Base-by-base conservation (phyloP, 2,888 invertebrate species). In the Calameuta idolon region DNA sequence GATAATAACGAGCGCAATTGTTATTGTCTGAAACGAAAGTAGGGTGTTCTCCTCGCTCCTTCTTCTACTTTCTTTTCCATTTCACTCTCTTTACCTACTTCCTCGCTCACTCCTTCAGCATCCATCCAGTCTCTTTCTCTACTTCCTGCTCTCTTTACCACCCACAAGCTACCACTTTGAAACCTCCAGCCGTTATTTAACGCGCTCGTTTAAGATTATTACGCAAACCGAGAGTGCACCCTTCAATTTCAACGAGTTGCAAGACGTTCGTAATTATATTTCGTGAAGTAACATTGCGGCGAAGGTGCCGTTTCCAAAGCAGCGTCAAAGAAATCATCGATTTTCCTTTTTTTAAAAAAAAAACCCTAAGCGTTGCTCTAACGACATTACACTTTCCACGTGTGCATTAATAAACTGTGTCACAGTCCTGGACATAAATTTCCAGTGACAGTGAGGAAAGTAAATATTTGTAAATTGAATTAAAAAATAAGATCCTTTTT, bases 171-270 rank as follows among this genome's bases (percentile, higher is more conserved):
- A 78, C 78, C 74, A 73, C 55, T 69, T 34, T 68, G 33, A 68
- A 74, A 76, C 78, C 69, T 31, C 40, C 77, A 76, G 73, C 75
- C 77, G 79, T 79, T 81, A 81, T 81, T 81, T 79, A 79, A 81
- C 79, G 77, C 77, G 76, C 77, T 79, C 77, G 73, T 75, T 79
- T 79, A 79, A 77, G 77, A 79, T 79, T 76, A 77, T 79, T 81
- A 74, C 74, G 76, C 75, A 55, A 75, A 73, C 76, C 55, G 79
- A 77, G 75, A 79, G 79, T 79, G 75, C 77, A 73, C 79, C 73
- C 76, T 81, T 81, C 73, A 81, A 81, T 81, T 77, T 81, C 40
- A 81, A 76, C 81, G 77, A 76, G 75, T 81, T 74, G 77, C 75
- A 75, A 73, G 69, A 34, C 77, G 76, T 69, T 69, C 75, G 78